phyloP scores from a whole-genome alignment of 2,797 vertebrate genomes.

The Pangasius djambal region DNA sequence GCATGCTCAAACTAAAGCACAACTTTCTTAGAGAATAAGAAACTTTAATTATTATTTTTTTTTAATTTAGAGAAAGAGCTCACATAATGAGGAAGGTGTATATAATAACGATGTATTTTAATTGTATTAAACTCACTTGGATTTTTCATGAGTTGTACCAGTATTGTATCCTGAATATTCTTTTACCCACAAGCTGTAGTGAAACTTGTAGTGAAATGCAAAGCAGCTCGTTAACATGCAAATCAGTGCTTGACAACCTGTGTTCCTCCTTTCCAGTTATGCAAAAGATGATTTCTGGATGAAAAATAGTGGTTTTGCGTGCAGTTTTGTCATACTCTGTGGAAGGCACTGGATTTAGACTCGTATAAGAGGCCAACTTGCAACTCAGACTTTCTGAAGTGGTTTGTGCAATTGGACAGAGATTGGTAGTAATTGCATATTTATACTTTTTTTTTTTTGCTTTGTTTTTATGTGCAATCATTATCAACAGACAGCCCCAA shows the following conservation, averaged over 20 bases:
- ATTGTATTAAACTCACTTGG: not conserved
- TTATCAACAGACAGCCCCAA: not conserved
- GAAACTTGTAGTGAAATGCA: not conserved
- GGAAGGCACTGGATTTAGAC: not conserved
- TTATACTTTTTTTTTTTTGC: not conserved
- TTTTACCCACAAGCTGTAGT: not conserved
- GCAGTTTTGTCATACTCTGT: not conserved
- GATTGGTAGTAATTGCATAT: not conserved
- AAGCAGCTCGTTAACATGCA: not conserved
- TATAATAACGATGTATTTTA: not conserved
- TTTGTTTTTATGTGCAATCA: not conserved
- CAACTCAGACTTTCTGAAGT: not conserved
- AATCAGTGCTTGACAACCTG: too few relatives aligned
- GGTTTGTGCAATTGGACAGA: not conserved
- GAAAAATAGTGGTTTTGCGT: not conserved
- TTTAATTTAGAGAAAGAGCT: not conserved
- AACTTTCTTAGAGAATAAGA: not conserved
- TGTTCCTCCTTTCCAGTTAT: not conserved
- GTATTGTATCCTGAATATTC: not conserved
- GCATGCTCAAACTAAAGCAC: not conserved
- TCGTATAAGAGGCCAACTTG: not conserved
- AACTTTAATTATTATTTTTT: not conserved
- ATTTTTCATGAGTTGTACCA: not conserved
- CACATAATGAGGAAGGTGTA: not conserved
- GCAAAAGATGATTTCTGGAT: not conserved